A percentile compares a stretch with the other conserved stretches of the same genome.
These are phyloP conservation scores for Malacosoma neustria DNA, from an alignment of 2,888 invertebrate genomes.

Conservation along the genomic window DNA sequence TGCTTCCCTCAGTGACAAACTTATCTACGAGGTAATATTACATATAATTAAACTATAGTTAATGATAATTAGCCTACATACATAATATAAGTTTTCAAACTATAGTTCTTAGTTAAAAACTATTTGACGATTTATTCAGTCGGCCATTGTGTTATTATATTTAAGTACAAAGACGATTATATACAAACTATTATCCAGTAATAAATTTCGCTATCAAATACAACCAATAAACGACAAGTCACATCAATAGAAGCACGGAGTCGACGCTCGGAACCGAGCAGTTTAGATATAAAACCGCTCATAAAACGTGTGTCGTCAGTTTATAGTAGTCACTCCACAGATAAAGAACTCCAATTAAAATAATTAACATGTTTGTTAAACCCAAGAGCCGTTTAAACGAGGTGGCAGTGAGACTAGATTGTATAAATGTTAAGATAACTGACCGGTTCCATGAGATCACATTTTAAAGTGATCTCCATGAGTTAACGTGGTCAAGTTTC, in stretches of 20 bases:
- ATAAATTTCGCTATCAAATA: neutral
- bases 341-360: constrained; percentile 38
- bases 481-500: neutral
- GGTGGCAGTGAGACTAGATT: neutral
- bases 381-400: neutral
- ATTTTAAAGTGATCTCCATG: neutral
- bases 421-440: neutral
- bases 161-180: too few species aligned
- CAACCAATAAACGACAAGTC: neutral
- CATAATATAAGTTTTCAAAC: too few species aligned
- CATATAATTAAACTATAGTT: too few species aligned
- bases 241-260: neutral
- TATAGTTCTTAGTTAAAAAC: too few species aligned
- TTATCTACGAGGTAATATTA: too few species aligned
- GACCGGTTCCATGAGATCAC: neutral
- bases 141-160: too few species aligned
- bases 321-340: constrained; percentile 34
- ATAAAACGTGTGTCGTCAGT: constrained; percentile 26
- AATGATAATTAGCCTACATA: too few species aligned
- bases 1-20: too few species aligned
- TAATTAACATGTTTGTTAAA: constrained; percentile 24
- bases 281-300: constrained; percentile 9
- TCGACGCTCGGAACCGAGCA: neutral
- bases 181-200: too few species aligned
- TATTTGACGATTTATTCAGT: too few species aligned